Evolutionary conservation across 2,113 vertebrate species (phyloP), one percentile per base, ranked within the genome.

Genomic region (Embiotoca jacksoni): DNA sequence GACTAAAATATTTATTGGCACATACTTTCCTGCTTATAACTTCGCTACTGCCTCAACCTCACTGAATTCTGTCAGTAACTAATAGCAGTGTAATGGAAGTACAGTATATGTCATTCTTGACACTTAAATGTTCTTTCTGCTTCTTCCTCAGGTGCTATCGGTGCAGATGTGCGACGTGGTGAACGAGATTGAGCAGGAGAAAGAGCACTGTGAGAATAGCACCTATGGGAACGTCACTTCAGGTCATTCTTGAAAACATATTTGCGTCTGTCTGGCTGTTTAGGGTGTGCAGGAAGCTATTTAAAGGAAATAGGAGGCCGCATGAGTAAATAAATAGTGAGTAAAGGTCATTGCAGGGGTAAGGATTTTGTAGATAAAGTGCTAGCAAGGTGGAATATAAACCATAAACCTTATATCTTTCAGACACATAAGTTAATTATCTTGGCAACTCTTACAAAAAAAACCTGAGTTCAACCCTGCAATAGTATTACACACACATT

Each of bases 111-210:
- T 61, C 37, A 39, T 53, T 65, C 23, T 36, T 73, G 11, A 23
- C 23, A 23, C 54, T 56, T 54, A 37, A 60, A 71, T 74, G 54
- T 52, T 3, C 64, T 37, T 68, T 82, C 15, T 82, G 23, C 71
- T 35, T 87, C 37, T 23, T 60, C 67, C 59, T 15, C 90, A 95
- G 94, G 90, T 89, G 59, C 35, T 47, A 0, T 87, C 88, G 0
- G 75, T 93, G 81, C 93, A 94, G 83, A 93, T 93, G 93, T 95
- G 94, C 15, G 91, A 95, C 0, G 83, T 94, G 75, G 81, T 92
- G 68, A 94, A 91, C 11, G 93, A 95, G 82, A 93, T 95, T 7
- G 85, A 90, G 70, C 75, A 88, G 91, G 94, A 94, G 82, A 91
- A 39, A 32, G 86, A 91, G 79, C 91, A 71, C 66, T 95, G 94